Evolutionary conservation across 2,113 vertebrate species (phyloP).

Genomic region (Limanda limanda): DNA sequence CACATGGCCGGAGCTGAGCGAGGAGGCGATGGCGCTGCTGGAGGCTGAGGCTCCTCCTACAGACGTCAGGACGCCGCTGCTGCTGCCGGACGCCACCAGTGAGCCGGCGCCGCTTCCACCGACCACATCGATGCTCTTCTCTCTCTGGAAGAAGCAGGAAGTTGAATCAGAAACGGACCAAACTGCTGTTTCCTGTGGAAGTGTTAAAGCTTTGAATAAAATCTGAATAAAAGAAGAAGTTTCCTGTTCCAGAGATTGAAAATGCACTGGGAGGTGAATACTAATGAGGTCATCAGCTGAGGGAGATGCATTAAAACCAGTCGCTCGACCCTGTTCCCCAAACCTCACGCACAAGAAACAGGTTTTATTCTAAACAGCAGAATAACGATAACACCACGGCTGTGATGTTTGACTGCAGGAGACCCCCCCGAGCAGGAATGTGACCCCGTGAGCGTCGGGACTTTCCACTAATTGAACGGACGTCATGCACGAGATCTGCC

Average conservation of each 20-base stretch:
- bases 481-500: conserved; percentile 19
- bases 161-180: neutral
- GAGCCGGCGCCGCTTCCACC: conserved; percentile 34
- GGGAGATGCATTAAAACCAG: neutral
- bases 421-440: conserved; percentile 6
- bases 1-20: conserved; percentile 56
- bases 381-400: neutral
- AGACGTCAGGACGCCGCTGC: conserved; percentile 49
- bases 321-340: neutral
- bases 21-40: conserved; percentile 55
- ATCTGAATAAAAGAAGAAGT: neutral
- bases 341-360: neutral
- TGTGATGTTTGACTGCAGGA: neutral
- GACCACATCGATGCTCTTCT: conserved; percentile 75
- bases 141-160: conserved; percentile 76
- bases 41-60: conserved; percentile 54
- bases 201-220: neutral
- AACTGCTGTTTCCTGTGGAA: too few species aligned
- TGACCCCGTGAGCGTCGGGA: conserved; percentile 1
- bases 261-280: conserved; percentile 8
- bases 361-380: conserved; percentile 18
- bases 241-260: neutral
- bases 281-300: conserved; percentile 12
- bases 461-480: conserved; percentile 32
- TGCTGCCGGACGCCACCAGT: conserved; percentile 27